Evolutionary conservation across 1,140 invertebrate species (phyloP), one percentile per base, ranked within the genome.

Genomic region (Sminthurinus signatus): DNA sequence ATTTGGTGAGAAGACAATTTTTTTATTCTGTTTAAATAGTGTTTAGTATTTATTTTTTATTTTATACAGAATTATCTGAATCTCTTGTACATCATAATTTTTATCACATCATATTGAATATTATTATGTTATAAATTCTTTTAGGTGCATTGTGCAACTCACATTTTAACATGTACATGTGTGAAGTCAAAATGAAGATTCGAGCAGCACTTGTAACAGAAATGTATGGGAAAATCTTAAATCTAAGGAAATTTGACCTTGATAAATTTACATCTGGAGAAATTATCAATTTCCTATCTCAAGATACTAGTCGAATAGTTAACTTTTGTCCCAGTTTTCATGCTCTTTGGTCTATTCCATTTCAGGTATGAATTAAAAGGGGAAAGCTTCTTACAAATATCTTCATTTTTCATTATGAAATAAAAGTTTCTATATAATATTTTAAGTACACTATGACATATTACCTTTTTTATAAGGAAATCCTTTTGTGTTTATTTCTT

Each of bases 301-400:
- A 91, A 1, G 96, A 99, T 76, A 88, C 88, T 0, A 60, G 58
- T 42, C n/a, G 64, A 56, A 65, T 65, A 12, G 87, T 96, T 0
- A 98, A 97, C 77, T 91, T 94, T 42, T 95, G 91, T 79, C 86
- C 89, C 0, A 96, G 91, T 78, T 96, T 99, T 77, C 96, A 98
- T 80, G 85, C 90, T 17, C 82, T 97, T 68, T 98, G 96, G 95
- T 96, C 92, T 72, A 70, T 66, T 23, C 65, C 73, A 70, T 84
- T 84, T 72, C 80, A 93, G 86, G 76, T 95, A 46, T 79, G 81
- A 23, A 84, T n/a, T n/a, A n/a, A n/a, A n/a, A n/a, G n/a, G n/a
- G n/a, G n/a, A n/a, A n/a, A n/a, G n/a, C n/a, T n/a, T n/a, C n/a
- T n/a, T n/a, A n/a, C n/a, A n/a, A n/a, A n/a, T n/a, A n/a, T n/a